Evolutionary conservation across 2,888 invertebrate genomes (phyloP).

Genomic region (Pyrrhosoma nymphula): DNA sequence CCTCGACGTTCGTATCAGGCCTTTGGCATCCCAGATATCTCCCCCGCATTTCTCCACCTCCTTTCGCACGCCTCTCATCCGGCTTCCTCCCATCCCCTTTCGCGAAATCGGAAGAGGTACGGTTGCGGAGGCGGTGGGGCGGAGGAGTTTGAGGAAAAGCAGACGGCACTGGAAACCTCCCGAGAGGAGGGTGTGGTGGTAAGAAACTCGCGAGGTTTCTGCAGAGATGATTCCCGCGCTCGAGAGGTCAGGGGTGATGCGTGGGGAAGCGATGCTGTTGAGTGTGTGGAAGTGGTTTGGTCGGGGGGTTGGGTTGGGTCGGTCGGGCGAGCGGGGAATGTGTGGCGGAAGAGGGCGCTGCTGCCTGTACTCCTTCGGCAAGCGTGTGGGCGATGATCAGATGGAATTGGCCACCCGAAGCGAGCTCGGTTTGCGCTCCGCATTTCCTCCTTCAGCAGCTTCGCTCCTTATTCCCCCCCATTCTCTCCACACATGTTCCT

Average conservation of each 20-base stretch:
- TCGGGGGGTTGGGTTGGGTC: not conserved
- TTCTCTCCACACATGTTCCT: not conserved
- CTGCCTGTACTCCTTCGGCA: not conserved
- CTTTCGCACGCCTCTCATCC: no score
- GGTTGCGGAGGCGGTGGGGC: no score
- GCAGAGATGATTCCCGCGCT: no score
- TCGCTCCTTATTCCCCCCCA: not conserved
- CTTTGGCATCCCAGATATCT: no score
- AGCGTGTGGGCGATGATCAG: not conserved
- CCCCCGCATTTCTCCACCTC: no score
- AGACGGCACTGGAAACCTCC: not conserved
- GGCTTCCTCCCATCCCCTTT: no score
- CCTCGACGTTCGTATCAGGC: no score
- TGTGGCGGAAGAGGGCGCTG: not conserved
- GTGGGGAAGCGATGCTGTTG: not conserved
- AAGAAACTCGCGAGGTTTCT: not conserved
- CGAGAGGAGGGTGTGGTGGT: not conserved
- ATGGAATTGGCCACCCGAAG: slow-evolving; percentile 18
- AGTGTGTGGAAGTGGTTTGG: no score
- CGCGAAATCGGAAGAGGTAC: no score
- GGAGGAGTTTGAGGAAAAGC: no score
- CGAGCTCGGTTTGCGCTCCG: not conserved
- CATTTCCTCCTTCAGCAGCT: not conserved
- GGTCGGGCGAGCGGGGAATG: not conserved
- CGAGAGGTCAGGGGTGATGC: not conserved